Conservation (phyloP, 2,113 vertebrate species). For the Mola mola region DNA sequence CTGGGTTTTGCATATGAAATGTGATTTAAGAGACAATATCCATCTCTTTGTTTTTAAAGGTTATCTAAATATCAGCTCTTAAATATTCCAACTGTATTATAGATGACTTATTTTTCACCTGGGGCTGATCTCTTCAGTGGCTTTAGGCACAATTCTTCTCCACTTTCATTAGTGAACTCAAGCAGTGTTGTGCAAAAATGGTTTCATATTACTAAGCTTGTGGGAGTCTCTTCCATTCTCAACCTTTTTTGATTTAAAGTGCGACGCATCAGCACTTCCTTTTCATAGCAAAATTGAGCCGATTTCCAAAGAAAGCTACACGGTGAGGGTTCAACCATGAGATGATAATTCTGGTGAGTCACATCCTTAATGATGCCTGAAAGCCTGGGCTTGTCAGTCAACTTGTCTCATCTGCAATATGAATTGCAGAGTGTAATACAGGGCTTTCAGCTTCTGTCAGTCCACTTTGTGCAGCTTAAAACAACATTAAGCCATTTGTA, state of each 20-base stretch:
- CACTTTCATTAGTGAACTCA: conserved; percentile 3
- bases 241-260: conserved; percentile 26
- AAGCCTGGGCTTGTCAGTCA: conserved; percentile 43
- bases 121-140: neutral
- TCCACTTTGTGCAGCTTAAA: conserved; percentile 39
- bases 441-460: conserved; percentile 43
- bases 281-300: conserved; percentile 48
- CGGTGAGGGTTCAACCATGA: conserved; percentile 29
- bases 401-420: conserved; percentile 55
- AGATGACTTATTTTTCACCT: conserved; percentile 15
- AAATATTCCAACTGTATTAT: neutral
- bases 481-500: conserved; percentile 43
- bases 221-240: conserved; percentile 3
- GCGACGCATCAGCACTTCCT: conserved; percentile 34
- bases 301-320: conserved; percentile 35
- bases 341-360: conserved; percentile 53
- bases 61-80: neutral
- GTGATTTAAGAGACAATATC: neutral
- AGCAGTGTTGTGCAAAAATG: neutral
- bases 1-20: conserved; percentile 4
- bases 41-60: conserved; percentile 30
- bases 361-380: conserved; percentile 59
- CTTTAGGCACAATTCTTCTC: neutral
- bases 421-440: conserved; percentile 50
- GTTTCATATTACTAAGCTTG: conserved; percentile 7